Conservation (phyloP, 2,797 vertebrate genomes). For the Amphiprion clarkii region DNA sequence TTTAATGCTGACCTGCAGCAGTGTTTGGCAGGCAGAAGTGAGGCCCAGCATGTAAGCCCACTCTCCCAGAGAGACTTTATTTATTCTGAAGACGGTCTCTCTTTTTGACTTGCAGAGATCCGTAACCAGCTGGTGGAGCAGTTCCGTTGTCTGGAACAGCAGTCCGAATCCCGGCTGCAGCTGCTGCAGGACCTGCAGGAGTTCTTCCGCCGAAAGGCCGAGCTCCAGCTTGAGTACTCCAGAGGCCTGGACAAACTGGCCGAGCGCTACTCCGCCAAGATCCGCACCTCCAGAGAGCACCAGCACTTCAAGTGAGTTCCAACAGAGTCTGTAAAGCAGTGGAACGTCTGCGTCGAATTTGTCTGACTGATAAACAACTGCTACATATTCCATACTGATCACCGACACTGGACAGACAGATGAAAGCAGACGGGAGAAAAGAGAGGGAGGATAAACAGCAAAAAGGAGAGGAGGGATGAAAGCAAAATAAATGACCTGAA, state of each 20-base stretch:
- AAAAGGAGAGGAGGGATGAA: conserved; percentile 55
- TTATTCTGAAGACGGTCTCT: conserved; percentile 53
- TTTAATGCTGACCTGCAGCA: conserved; percentile 40
- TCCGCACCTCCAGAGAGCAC: conserved; percentile 95
- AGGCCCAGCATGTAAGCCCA: conserved; percentile 36
- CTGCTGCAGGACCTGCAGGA: conserved; percentile 99
- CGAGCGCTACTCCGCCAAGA: conserved; percentile 96
- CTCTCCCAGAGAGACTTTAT: conserved; percentile 13
- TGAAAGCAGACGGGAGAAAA: conserved; percentile 25
- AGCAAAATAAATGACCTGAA: conserved; percentile 77
- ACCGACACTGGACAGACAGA: conserved; percentile 16
- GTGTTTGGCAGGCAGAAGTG: conserved; percentile 41
- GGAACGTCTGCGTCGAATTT: conserved; percentile 11
- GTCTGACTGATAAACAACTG: conserved; percentile 39
- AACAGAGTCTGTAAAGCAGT: conserved; percentile 23
- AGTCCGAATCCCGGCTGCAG: conserved; percentile 95
- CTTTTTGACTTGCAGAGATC: conserved; percentile 88
- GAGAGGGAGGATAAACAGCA: conserved; percentile 41
- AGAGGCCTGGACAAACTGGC: conserved; percentile 97
- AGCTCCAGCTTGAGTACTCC: conserved; percentile 98
- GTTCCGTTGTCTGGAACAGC: conserved; percentile 98
- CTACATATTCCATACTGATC: conserved; percentile 49
- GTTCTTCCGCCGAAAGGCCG: conserved; percentile 97
- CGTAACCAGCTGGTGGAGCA: conserved; percentile 97
- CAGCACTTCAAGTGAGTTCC: conserved; percentile 95